Percentiles rank a stretch among this genome's conserved stretches.
Evolutionary conservation across 1,140 invertebrate species (phyloP).

Genomic region (Panagrolaimus sp.): DNA sequence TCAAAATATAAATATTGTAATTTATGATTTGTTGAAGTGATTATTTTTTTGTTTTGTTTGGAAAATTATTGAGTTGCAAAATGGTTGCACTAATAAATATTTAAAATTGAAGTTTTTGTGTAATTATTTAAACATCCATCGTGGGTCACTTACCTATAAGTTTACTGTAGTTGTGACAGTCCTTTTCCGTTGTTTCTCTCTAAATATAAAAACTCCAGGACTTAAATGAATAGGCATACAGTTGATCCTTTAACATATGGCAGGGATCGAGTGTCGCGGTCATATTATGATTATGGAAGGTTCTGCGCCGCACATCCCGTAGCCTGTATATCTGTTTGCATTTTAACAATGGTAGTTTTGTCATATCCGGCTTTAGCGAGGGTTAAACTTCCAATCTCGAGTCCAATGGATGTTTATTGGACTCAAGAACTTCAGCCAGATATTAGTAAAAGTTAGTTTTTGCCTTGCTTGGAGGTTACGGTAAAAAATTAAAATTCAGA

Average conservation of each 20-base stretch:
- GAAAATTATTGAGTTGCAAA: neutral
- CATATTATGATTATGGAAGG: constrained; percentile 53
- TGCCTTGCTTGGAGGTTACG: constrained; percentile 3
- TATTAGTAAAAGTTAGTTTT: neutral
- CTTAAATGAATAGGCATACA: neutral
- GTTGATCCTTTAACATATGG: neutral
- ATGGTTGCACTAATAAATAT: too few species aligned
- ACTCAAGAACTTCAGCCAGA: constrained; percentile 8
- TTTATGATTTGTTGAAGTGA: neutral
- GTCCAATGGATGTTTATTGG: constrained; percentile 48
- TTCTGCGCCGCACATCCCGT: constrained; percentile 49
- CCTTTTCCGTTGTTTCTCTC: too few species aligned
- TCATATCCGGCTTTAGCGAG: constrained; percentile 46
- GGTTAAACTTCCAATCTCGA: constrained; percentile 40
- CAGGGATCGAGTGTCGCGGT: constrained; percentile 37
- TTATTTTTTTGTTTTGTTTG: constrained; percentile 20
- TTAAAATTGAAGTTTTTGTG: too few species aligned
- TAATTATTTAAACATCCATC: too few species aligned
- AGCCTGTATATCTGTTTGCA: constrained; percentile 45
- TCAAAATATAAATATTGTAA: constrained; percentile 25
- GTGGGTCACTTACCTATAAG: too few species aligned
- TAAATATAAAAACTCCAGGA: too few species aligned
- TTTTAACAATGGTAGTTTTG: constrained; percentile 46
- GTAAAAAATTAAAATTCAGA: constrained; percentile 5
- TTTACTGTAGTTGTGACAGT: too few species aligned